Evolutionary conservation across 2,888 invertebrate genomes (phyloP).

Genomic region (Hemaris fuciformis): DNA sequence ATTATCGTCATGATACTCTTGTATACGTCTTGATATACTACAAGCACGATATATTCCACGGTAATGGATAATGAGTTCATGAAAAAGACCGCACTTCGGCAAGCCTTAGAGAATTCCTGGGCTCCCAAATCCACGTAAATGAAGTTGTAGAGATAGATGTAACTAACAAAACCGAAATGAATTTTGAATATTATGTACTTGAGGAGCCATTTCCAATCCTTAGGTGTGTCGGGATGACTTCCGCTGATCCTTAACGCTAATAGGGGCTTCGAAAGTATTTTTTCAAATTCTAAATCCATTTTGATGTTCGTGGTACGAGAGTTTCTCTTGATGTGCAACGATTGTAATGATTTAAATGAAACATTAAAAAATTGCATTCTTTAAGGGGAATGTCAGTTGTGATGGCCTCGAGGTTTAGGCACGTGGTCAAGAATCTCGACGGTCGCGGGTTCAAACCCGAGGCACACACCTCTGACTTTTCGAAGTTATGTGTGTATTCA

Average conservation of each 20-base stretch:
- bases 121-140: slow-evolving; percentile 22
- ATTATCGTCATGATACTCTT: slow-evolving; percentile 34
- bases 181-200: no score
- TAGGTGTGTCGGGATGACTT: slow-evolving; percentile 26
- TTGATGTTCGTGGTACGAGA: no score
- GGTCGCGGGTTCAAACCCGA: no score
- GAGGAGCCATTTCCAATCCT: slow-evolving; percentile 27
- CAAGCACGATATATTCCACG: slow-evolving; percentile 25
- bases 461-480: no score
- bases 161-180: slow-evolving; percentile 18
- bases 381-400: no score
- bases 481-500: no score
- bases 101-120: slow-evolving; percentile 26
- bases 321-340: no score
- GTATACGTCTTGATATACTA: slow-evolving; percentile 31
- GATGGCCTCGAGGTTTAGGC: no score
- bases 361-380: no score
- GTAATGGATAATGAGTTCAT: slow-evolving; percentile 20
- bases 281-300: slow-evolving; percentile 34
- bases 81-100: slow-evolving; percentile 25
- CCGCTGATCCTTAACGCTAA: slow-evolving; percentile 22
- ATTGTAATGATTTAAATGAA: no score
- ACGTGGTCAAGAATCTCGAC: no score
- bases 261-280: slow-evolving; percentile 22
- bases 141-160: slow-evolving; percentile 24